phyloP scores from a whole-genome alignment of 1,140 invertebrate genomes.

The Drosophila arizonae region DNA sequence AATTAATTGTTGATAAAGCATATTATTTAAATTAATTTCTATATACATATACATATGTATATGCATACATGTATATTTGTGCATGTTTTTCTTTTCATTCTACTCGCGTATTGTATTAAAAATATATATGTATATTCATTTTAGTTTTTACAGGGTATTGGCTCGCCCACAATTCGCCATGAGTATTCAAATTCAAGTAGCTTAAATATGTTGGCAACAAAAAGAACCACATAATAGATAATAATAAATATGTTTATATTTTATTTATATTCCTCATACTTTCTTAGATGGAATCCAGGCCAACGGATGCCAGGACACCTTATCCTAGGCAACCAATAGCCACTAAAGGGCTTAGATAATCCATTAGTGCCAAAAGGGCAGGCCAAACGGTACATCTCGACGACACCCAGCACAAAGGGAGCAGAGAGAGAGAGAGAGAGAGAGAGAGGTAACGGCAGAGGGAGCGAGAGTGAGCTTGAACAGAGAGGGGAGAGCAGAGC shows the following conservation, averaged over 20 bases:
- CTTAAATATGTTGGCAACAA: conserved; percentile 33
- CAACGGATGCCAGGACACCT: conserved; percentile 31
- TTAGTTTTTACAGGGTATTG: background rate
- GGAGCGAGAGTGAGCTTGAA: background rate
- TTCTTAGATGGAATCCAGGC: conserved; percentile 19
- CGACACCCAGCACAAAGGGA: conserved; percentile 17
- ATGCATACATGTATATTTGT: no score
- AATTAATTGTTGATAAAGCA: no score
- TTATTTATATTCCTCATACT: conserved; percentile 1
- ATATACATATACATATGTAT: background rate
- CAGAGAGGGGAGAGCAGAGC: no score
- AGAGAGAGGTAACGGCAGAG: conserved; percentile 2
- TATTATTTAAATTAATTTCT: no score
- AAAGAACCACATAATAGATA: background rate
- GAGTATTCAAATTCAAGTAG: conserved; percentile 36
- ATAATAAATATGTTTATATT: background rate
- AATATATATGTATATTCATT: no score
- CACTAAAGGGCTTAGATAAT: conserved; percentile 80
- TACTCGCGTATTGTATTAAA: no score
- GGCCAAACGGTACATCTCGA: conserved; percentile 51
- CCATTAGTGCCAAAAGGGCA: conserved; percentile 70
- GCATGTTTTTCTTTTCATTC: no score
- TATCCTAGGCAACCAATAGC: conserved; percentile 71
- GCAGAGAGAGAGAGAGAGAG: conserved; percentile 18
- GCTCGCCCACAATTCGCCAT: background rate